Conservation (phyloP, 53 echinoderm and acorn worm species). For the Crossaster papposus region DNA sequence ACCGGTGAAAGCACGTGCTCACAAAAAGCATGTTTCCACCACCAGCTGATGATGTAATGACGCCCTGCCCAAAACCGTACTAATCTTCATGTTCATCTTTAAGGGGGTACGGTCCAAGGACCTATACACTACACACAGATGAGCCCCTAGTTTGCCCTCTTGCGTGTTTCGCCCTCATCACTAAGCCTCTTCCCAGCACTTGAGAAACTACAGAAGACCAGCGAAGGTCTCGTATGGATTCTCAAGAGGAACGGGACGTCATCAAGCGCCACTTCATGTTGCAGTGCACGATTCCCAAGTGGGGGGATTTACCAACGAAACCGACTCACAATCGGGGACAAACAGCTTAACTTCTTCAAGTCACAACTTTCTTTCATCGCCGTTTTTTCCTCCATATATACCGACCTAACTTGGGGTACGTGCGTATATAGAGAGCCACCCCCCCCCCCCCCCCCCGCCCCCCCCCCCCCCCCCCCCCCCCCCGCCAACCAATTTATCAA, state of each 20-base stretch:
- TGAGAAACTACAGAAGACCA: background rate
- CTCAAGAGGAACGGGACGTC: background rate
- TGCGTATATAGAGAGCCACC: background rate
- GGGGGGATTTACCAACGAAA: background rate
- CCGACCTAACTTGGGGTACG: background rate
- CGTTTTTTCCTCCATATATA: background rate
- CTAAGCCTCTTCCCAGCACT: background rate
- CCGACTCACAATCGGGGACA: background rate
- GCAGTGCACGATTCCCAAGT: background rate
- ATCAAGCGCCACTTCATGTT: background rate
- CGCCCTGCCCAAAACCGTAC: too few relatives aligned
- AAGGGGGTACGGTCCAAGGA: background rate
- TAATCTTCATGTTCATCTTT: too few relatives aligned
- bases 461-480: background rate
- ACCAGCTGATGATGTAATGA: too few relatives aligned
- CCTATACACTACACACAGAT: background rate
- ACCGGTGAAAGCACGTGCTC: too few relatives aligned
- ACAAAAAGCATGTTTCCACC: too few relatives aligned
- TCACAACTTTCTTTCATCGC: background rate
- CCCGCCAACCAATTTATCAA: constrained; percentile 23
- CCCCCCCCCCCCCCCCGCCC: background rate
- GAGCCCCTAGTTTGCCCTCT: background rate
- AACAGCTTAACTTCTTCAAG: background rate
- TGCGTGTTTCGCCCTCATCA: background rate
- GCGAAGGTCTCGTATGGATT: background rate